Evolutionary conservation across 2,888 invertebrate species (phyloP).

Genomic region (Theristus sp.): DNA sequence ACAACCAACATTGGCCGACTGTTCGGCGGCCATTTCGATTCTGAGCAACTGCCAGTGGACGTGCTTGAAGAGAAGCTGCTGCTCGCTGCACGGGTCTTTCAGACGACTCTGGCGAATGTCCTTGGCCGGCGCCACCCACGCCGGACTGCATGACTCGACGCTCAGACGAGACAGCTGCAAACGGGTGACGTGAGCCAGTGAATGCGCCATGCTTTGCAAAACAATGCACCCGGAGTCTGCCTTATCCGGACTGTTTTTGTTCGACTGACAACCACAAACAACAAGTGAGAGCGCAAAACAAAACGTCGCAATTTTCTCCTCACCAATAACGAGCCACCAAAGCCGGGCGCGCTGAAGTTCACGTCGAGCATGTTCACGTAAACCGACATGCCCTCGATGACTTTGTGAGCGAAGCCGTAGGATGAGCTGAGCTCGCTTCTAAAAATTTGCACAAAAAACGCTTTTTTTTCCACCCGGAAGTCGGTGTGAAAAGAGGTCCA

Average conservation of each 20-base stretch:
- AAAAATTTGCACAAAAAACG: background rate
- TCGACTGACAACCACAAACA: no score
- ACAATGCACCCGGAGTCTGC: no score
- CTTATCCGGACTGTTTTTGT: no score
- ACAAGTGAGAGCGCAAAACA: no score
- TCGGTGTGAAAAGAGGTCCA: background rate
- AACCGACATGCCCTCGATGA: constrained; percentile 90
- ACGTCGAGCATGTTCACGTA: constrained; percentile 83
- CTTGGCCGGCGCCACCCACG: constrained; percentile 55
- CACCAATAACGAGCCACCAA: constrained; percentile 86
- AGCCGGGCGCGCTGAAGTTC: constrained; percentile 79
- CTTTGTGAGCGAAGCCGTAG: constrained; percentile 73
- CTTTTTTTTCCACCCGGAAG: background rate
- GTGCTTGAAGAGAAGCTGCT: constrained; percentile 62
- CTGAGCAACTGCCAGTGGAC: constrained; percentile 89
- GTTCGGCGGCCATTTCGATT: constrained; percentile 85
- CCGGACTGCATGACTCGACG: constrained; percentile 79
- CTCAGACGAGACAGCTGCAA: constrained; percentile 68
- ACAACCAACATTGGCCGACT: no score
- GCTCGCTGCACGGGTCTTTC: constrained; percentile 48
- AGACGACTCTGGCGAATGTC: constrained; percentile 77
- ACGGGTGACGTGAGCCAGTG: no score
- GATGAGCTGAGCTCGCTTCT: background rate
- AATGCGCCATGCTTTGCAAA: no score
- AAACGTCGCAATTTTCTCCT: constrained; percentile 7